Conservation (phyloP, 2,888 invertebrate species). For the Yponomeuta evonymella region DNA sequence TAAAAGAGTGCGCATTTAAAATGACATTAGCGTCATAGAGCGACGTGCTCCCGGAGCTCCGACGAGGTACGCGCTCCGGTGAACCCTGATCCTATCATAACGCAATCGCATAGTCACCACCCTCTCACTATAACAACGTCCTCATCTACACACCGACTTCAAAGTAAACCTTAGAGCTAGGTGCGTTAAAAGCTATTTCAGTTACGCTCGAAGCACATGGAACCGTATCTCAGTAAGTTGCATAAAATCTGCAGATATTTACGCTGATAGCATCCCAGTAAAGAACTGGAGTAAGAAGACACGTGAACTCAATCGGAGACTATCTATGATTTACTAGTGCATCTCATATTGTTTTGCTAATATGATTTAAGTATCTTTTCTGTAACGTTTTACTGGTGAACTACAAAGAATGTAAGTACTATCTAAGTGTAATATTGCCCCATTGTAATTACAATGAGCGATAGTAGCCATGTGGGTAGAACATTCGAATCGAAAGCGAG, state of each 20-base stretch:
- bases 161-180: constrained; percentile 38
- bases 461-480: too few species aligned
- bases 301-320: constrained; percentile 66
- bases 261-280: constrained; percentile 67
- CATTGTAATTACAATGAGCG: too few species aligned
- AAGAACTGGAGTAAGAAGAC: constrained; percentile 68
- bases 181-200: constrained; percentile 24
- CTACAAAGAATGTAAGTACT: not conserved
- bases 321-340: constrained; percentile 43
- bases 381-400: not conserved
- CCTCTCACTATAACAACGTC: constrained; percentile 38
- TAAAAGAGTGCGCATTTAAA: constrained; percentile 38
- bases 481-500: too few species aligned
- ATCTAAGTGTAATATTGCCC: too few species aligned
- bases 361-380: constrained; percentile 23
- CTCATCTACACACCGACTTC: constrained; percentile 23
- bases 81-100: constrained; percentile 74
- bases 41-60: constrained; percentile 29
- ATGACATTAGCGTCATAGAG: constrained; percentile 58
- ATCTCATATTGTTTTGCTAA: constrained; percentile 50
- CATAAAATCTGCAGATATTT: constrained; percentile 57
- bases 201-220: constrained; percentile 21
- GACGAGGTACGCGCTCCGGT: constrained; percentile 51
- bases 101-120: constrained; percentile 63
- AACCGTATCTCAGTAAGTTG: constrained; percentile 31